Evolutionary conservation across 35 echinoderm and acorn worm species (phyloP), one percentile per base, ranked within the genome.

Genomic region (Holothuria glaberrima): DNA sequence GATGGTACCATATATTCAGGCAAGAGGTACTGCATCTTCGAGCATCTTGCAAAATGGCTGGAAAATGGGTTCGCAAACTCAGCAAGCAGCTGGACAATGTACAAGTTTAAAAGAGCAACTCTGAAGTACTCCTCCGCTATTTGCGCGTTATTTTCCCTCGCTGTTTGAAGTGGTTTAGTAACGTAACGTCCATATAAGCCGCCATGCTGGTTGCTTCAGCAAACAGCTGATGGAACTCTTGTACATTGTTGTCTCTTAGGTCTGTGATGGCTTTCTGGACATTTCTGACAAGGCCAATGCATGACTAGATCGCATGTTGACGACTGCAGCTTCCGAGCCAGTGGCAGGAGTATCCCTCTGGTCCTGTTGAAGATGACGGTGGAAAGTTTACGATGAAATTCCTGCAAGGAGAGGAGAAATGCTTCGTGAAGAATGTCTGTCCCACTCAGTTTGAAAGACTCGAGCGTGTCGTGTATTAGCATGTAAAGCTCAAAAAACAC

Each of bases 401-500:
- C 4, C 63, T 67, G 63, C 63, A 22, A 67, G 29, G 63, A 67
- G 63, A 67, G 63, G 63, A 67, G 63, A 67, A 30, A 16, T 16
- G 4, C 63, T 67, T 30, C 16, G 63, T 67, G n/a, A n/a, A n/a
- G n/a, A n/a, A n/a, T n/a, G 63, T 16, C 63, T 67, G 63, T 67
- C 63, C 63, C 63, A 67, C 16, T 67, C 63, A 67, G 63, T 67
- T 4, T 24, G 63, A 67, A 5, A 16, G 63, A 67, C 30, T 57
- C 38, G 52, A 22, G 79, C 6, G 34, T 21, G n/a, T 83, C 48
- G 32, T 83, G n/a, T 83, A 83, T 83, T 48, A 38, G 79, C n/a
- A 83, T 54, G 48, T 50, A 83, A 28, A 83, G 79, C 79, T 83
- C 79, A 29, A 48, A 83, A 54, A 83, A 83, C 35, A 83, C 60